phyloP scores from a whole-genome alignment of 1,140 invertebrate genomes.

The Propsilocerus akamusi region DNA sequence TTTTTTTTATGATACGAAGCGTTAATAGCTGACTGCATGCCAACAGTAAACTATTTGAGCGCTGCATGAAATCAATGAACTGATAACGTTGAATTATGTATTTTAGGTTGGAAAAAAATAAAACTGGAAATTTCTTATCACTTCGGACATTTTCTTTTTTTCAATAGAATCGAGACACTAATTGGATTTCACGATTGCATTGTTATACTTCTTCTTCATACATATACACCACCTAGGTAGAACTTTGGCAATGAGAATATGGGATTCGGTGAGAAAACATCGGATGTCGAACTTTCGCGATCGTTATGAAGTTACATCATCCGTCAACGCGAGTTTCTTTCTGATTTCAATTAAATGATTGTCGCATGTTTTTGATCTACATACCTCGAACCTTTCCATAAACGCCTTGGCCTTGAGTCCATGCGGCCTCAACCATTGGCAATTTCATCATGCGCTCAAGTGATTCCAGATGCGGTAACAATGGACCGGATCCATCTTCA shows the following conservation, averaged over 20 bases:
- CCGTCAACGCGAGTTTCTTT: no score
- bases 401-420: constrained; percentile 30
- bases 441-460: constrained; percentile 32
- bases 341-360: background rate
- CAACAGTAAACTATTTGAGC: no score
- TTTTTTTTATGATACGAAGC: no score
- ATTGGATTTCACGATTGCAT: no score
- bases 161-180: no score
- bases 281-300: background rate
- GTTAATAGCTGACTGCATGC: no score
- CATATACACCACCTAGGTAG: background rate
- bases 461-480: constrained; percentile 31
- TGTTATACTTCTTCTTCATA: background rate
- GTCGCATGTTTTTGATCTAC: constrained; percentile 6
- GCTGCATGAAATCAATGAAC: no score
- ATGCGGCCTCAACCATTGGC: constrained; percentile 32
- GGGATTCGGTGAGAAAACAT: background rate
- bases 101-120: no score
- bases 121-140: no score
- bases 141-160: no score
- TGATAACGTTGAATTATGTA: no score
- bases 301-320: background rate
- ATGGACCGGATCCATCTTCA: background rate
- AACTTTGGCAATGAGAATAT: background rate
- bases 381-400: constrained; percentile 34